A percentile compares a stretch with the other conserved stretches of the same genome.
phyloP scores from a whole-genome alignment of 2,888 invertebrate genomes.

The Athripsodes cinereus region DNA sequence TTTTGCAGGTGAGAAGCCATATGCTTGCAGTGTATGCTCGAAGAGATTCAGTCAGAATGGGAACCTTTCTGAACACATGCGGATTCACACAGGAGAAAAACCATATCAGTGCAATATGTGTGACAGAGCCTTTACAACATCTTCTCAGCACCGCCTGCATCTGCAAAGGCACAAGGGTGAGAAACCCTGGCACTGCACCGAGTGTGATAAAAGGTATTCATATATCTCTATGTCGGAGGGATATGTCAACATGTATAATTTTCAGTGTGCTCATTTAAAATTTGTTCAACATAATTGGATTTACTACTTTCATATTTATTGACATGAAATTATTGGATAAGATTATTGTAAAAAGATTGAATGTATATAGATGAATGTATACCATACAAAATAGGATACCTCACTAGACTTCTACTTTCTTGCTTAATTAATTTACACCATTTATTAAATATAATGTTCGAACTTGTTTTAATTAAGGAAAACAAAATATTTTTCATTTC shows the following conservation, averaged over 20 bases:
- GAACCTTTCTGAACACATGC: constrained; percentile 68
- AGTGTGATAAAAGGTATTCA: constrained; percentile 31
- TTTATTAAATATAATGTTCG: background rate
- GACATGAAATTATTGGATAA: too few relatives aligned
- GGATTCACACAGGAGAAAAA: constrained; percentile 73
- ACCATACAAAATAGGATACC: too few relatives aligned
- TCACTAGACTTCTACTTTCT: background rate
- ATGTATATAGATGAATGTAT: too few relatives aligned
- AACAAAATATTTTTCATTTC: too few relatives aligned
- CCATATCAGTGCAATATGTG: constrained; percentile 67
- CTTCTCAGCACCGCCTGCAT: constrained; percentile 65
- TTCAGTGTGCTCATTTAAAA: too few relatives aligned
- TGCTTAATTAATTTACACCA: background rate
- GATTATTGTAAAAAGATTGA: too few relatives aligned
- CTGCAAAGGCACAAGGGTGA: constrained; percentile 56
- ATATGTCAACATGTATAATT: too few relatives aligned
- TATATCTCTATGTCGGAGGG: too few relatives aligned
- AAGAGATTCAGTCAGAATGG: constrained; percentile 74
- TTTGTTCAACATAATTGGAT: too few relatives aligned
- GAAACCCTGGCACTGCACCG: constrained; percentile 48
- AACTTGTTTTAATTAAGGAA: background rate
- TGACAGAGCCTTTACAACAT: constrained; percentile 64
- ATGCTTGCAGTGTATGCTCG: constrained; percentile 59
- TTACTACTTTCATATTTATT: too few relatives aligned
- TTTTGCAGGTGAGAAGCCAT: constrained; percentile 55